Evolutionary conservation across 2,113 vertebrate genomes (phyloP).

Genomic region (Rhabdornis inornatus): DNA sequence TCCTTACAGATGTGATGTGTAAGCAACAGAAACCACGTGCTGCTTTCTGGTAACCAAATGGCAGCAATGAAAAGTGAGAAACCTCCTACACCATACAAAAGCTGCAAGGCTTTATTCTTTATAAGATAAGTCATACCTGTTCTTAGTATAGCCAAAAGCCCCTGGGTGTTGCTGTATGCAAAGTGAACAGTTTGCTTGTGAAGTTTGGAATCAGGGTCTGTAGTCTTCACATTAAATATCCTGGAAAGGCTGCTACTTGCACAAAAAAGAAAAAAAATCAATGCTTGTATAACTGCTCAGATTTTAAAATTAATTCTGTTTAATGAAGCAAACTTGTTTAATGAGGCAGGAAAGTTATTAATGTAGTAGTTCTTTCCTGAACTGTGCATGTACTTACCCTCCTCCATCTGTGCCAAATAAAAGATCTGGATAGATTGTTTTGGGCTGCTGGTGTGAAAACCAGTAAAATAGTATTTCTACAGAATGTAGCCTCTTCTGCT

Average conservation of each 20-base stretch:
- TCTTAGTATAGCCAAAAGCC: background rate
- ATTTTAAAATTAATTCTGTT: background rate
- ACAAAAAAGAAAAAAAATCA: background rate
- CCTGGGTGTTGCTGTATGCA: background rate
- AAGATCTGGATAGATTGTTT: background rate
- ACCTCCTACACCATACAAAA: background rate
- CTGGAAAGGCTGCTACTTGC: background rate
- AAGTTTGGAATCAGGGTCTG: background rate
- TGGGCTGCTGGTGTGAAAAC: background rate
- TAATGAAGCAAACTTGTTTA: background rate
- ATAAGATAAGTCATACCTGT: background rate
- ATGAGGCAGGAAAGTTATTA: background rate
- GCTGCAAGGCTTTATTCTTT: background rate
- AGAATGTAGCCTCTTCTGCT: background rate
- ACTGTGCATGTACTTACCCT: background rate
- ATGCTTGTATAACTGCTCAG: background rate
- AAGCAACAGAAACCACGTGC: background rate
- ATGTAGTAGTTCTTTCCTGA: background rate
- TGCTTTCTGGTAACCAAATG: background rate
- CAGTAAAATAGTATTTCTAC: background rate
- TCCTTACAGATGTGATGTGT: background rate
- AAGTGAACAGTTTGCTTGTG: background rate
- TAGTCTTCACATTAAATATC: background rate
- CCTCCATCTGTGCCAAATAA: background rate
- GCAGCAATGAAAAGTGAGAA: background rate